phyloP scores from a whole-genome alignment of 2,113 vertebrate genomes.

The Leucoraja erinaceus region DNA sequence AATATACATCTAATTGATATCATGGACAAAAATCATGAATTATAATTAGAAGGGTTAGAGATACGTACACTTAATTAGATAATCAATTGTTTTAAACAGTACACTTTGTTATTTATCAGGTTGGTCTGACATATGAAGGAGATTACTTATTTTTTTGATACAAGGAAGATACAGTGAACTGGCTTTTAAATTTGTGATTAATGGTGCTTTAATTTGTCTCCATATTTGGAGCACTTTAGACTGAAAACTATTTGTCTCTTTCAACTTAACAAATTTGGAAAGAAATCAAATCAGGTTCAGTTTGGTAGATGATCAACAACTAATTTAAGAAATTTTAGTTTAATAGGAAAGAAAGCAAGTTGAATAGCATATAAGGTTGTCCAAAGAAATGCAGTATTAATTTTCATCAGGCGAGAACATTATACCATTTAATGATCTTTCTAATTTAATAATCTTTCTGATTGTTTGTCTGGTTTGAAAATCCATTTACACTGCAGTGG shows the following conservation, averaged over 20 bases:
- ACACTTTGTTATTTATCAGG: conserved; percentile 34
- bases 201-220: conserved; percentile 31
- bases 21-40: conserved; percentile 91
- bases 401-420: background rate
- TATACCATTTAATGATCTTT: background rate
- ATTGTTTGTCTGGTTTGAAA: background rate
- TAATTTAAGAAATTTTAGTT: background rate
- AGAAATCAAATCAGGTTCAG: background rate
- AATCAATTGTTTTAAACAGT: conserved; percentile 34
- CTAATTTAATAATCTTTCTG: background rate
- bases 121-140: conserved; percentile 16
- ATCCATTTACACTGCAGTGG: background rate
- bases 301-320: background rate
- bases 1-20: conserved; percentile 74
- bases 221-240: background rate
- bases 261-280: conserved; percentile 13
- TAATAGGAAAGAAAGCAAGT: background rate
- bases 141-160: conserved; percentile 23
- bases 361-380: background rate
- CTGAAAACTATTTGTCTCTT: conserved; percentile 25
- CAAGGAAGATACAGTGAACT: background rate
- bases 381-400: background rate
- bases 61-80: conserved; percentile 61
- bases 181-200: conserved; percentile 36
- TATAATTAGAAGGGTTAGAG: conserved; percentile 75